Conservation (phyloP, 2,888 invertebrate species). For the Caenorhabditis doughertyi region DNA sequence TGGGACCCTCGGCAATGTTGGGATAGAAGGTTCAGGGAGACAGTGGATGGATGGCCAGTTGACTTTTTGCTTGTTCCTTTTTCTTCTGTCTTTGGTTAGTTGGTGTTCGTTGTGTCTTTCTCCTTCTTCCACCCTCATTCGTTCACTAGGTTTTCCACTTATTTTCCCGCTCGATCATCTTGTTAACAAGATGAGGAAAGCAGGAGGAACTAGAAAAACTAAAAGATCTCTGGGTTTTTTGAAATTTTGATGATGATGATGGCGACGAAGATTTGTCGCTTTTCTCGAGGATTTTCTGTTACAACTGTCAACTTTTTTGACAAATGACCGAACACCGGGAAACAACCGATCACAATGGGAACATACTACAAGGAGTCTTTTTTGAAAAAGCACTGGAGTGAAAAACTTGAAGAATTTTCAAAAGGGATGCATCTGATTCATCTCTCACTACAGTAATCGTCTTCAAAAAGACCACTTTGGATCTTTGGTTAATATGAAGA, state of each 20-base stretch:
- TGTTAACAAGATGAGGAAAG: slow-evolving; percentile 15
- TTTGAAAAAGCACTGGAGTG: neutral
- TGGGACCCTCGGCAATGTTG: neutral
- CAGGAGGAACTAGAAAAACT: neutral
- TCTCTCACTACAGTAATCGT: neutral
- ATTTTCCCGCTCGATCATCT: neutral
- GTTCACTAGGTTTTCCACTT: slow-evolving; percentile 10
- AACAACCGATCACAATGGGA: neutral
- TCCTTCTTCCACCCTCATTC: neutral
- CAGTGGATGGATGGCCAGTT: slow-evolving; percentile 1
- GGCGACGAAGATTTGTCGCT: too few relatives aligned
- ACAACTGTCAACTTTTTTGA: slow-evolving; percentile 17
- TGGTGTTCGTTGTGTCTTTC: slow-evolving; percentile 1
- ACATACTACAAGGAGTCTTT: neutral
- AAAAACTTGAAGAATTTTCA: too few relatives aligned
- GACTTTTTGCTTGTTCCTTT: slow-evolving; percentile 3
- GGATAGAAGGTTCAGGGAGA: neutral
- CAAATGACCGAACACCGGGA: slow-evolving; percentile 24
- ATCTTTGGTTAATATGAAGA: slow-evolving; percentile 4
- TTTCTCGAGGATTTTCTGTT: too few relatives aligned
- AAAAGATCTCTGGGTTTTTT: neutral
- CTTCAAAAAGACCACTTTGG: neutral
- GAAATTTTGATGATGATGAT: neutral
- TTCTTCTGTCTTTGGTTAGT: neutral
- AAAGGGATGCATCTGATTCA: neutral